phyloP scores from a whole-genome alignment of 2,888 invertebrate genomes.

The Steinernema scapterisci region DNA sequence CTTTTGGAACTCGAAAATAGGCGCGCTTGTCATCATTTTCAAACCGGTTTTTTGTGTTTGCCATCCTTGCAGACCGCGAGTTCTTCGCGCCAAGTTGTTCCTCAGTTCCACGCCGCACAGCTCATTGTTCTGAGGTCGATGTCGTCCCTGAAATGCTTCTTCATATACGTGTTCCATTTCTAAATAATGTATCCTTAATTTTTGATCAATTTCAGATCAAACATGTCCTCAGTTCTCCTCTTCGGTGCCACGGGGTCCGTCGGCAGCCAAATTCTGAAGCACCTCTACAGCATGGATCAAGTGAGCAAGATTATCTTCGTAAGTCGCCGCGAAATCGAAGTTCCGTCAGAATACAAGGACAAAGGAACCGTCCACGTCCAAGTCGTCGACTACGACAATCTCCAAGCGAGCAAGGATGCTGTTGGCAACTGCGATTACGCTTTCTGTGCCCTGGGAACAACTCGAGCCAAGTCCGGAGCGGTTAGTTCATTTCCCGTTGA shows the following conservation, averaged over 20 bases:
- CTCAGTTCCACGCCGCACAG: too few species aligned
- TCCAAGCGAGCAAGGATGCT: constrained; percentile 69
- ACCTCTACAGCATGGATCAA: not conserved
- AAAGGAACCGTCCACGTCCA: not conserved
- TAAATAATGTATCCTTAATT: too few species aligned
- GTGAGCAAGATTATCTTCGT: not conserved
- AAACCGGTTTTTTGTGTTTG: too few species aligned
- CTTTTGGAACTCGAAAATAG: too few species aligned
- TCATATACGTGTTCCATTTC: too few species aligned
- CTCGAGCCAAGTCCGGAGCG: constrained; percentile 70
- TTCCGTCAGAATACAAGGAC: not conserved
- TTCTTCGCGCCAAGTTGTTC: too few species aligned
- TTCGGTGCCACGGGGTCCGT: constrained; percentile 7
- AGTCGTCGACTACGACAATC: constrained; percentile 71
- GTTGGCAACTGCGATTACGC: constrained; percentile 70
- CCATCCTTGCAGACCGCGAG: too few species aligned
- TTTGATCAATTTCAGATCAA: too few species aligned
- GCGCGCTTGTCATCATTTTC: too few species aligned
- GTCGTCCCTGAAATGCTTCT: too few species aligned
- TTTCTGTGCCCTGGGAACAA: constrained; percentile 72
- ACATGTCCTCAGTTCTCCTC: not conserved
- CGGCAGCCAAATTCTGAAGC: not conserved
- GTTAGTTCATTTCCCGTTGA: constrained; percentile 52
- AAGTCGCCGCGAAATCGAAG: not conserved
- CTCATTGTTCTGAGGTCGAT: too few species aligned